phyloP scores from a whole-genome alignment of 2,113 vertebrate genomes.

The Nanger granti region DNA sequence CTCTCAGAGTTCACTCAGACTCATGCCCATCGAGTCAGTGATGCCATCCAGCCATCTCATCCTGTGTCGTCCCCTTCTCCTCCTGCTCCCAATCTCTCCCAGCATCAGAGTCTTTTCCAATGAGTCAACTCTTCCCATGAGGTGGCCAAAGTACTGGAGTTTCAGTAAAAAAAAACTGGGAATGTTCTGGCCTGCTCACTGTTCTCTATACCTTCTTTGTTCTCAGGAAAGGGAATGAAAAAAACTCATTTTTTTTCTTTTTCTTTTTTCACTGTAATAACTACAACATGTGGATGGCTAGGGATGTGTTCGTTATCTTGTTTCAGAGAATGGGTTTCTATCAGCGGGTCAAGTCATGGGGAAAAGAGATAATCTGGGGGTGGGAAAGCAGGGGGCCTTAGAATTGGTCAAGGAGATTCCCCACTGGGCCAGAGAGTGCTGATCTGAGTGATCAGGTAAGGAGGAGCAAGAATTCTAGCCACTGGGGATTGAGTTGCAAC shows the following conservation, averaged over 20 bases:
- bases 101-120: too few species aligned
- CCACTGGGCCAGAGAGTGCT: not conserved
- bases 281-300: not conserved
- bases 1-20: too few species aligned
- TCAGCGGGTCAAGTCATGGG: not conserved
- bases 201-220: not conserved
- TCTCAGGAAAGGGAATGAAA: not conserved
- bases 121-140: too few species aligned
- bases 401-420: not conserved
- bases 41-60: too few species aligned
- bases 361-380: not conserved
- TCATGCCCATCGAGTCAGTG: too few species aligned
- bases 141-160: too few species aligned
- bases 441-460: not conserved
- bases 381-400: not conserved
- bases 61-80: too few species aligned
- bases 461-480: not conserved
- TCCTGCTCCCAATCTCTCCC: too few species aligned
- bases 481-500: not conserved
- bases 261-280: not conserved
- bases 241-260: not conserved
- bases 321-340: not conserved
- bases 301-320: not conserved
- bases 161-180: not conserved
- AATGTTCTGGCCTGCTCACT: not conserved